Evolutionary conservation across 2,888 invertebrate genomes (phyloP), one percentile per base, ranked within the genome.

Genomic region (Danaus chrysippus): DNA sequence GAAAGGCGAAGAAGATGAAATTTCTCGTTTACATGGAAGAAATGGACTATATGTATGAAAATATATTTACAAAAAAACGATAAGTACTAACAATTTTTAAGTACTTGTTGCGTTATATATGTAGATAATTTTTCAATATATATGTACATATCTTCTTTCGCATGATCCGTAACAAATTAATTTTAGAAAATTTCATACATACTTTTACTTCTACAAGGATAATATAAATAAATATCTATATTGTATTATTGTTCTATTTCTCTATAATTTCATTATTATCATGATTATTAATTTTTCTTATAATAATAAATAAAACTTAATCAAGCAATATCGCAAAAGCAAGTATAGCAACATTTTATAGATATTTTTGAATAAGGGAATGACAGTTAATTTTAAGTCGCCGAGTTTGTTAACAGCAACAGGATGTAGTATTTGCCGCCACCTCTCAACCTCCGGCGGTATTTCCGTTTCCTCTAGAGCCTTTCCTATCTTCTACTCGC

Each of bases 341-440:
- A 59, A 44, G 13, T 15, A 11, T 19, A 54, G 19, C n/a, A 55
- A 19, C 6, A 42, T 17, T 46, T 49, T 15, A 10, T 23, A 8
- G 17, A 42, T 44, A 59, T 52, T 8, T n/a, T 42, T 12, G 44
- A 54, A 42, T 60, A 60, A 42, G 66, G 52, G 59, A 57, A 53
- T 62, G 65, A 59, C 62, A 61, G 59, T 63, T 68, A 67, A 66
- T 65, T 68, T 65, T 55, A 64, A 65, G 61, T 58, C 52, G 60
- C 68, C 61, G 66, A 63, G 60, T 64, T 70, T 67, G 68, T 68
- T 66, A 71, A 69, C 70, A 63, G 61, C 64, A 67, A 71, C 68
- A 66, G 75, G 75, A 76, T 71, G 73, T 66, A 67, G 70, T 74
- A 73, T 77, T 77, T 76, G 73, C 74, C 73, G 73, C 69, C 69